phyloP scores from a whole-genome alignment of 2,797 vertebrate genomes.

The Ambastaia sidthimunki region DNA sequence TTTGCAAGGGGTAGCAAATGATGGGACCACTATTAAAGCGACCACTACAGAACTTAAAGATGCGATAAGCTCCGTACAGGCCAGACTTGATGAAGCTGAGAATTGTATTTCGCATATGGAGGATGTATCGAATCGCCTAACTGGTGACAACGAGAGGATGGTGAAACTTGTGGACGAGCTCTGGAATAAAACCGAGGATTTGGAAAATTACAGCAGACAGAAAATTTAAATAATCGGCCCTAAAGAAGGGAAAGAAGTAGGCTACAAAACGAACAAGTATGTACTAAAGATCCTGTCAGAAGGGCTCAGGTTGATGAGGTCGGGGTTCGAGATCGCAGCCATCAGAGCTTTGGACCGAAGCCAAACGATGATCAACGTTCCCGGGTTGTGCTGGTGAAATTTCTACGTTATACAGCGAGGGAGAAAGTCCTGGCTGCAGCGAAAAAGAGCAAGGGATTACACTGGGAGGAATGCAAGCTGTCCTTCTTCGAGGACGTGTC shows the following conservation, averaged over 20 bases:
- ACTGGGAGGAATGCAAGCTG: neutral
- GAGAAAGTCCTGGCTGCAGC: neutral
- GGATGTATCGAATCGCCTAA: neutral
- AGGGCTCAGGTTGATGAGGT: neutral
- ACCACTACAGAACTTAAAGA: conserved; percentile 11
- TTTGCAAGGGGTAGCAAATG: neutral
- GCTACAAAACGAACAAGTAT: neutral
- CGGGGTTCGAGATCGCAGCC: neutral
- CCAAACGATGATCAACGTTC: neutral
- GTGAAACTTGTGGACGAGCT: neutral
- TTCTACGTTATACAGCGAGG: neutral
- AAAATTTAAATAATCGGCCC: neutral
- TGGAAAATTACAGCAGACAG: neutral
- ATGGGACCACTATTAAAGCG: neutral
- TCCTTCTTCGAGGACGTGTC: neutral
- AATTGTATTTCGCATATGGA: neutral
- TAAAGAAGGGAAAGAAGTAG: conserved; percentile 4
- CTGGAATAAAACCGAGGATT: conserved; percentile 2
- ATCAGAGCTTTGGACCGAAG: neutral
- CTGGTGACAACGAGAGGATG: neutral
- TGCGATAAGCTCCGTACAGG: neutral
- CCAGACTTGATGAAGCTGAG: neutral
- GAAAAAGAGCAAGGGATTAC: neutral
- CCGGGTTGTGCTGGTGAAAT: neutral
- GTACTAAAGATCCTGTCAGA: neutral